Conservation (phyloP, 2,888 invertebrate species). For the Drosophila acutilabella region DNA sequence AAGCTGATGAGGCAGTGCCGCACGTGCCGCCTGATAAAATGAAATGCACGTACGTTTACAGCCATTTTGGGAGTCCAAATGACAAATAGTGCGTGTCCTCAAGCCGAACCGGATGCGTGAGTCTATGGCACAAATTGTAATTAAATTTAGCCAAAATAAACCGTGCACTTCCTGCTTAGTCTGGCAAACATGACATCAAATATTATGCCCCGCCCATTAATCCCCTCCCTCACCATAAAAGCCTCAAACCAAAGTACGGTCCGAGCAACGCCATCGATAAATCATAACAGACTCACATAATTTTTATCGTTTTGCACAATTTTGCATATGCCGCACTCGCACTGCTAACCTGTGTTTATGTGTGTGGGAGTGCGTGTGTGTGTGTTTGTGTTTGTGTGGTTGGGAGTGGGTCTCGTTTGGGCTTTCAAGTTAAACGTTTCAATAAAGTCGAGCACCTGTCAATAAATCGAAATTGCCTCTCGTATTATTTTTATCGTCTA, state of each 20-base stretch:
- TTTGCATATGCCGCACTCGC: conserved; percentile 63
- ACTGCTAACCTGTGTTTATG: neutral
- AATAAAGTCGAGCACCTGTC: conserved; percentile 82
- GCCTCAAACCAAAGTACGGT: no score
- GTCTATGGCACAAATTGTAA: conserved; percentile 49
- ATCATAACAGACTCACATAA: conserved; percentile 74
- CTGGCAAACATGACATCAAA: conserved; percentile 37
- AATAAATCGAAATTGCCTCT: conserved; percentile 82
- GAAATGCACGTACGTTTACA: conserved; percentile 55
- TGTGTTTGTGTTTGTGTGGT: neutral
- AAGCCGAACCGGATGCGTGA: conserved; percentile 39
- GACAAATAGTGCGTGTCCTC: conserved; percentile 69
- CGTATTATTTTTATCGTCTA: conserved; percentile 78
- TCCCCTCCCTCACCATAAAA: neutral
- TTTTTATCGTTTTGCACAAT: conserved; percentile 74
- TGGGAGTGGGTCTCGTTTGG: conserved; percentile 26
- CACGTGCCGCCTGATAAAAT: conserved; percentile 59
- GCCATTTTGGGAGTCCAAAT: conserved; percentile 5
- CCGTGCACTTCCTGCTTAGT: conserved; percentile 47
- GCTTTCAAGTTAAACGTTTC: conserved; percentile 77
- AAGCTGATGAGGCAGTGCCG: conserved; percentile 42
- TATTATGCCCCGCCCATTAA: neutral
- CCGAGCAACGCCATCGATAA: conserved; percentile 44
- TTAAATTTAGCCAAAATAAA: conserved; percentile 60
- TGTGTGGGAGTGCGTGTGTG: neutral